These are phyloP conservation scores for Microctonus aethiopoides DNA, from an alignment of 2,888 invertebrate species.

Conservation along the genomic window DNA sequence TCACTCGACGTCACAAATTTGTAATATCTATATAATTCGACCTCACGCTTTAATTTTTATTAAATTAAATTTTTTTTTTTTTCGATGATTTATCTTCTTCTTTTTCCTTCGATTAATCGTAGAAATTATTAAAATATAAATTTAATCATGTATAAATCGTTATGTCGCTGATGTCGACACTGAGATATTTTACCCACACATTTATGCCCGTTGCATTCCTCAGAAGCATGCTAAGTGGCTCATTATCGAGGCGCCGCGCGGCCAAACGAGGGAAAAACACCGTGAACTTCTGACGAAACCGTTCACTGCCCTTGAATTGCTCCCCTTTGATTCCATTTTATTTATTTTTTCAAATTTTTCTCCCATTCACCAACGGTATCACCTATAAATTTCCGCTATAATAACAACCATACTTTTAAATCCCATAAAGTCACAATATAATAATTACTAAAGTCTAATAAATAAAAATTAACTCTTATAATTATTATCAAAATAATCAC, in stretches of 20 bases:
- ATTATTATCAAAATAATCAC: too few species aligned
- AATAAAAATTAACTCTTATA: background rate
- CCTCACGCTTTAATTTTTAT: conserved; percentile 6
- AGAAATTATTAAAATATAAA: conserved; percentile 4
- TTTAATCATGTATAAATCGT: conserved; percentile 6
- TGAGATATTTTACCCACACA: conserved; percentile 22
- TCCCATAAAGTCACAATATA: background rate
- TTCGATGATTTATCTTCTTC: conserved; percentile 21
- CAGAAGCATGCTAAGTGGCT: conserved; percentile 48
- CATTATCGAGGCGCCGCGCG: conserved; percentile 40
- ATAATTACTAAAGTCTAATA: background rate
- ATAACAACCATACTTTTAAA: background rate
- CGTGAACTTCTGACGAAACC: conserved; percentile 21
- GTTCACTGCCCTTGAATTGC: conserved; percentile 39
- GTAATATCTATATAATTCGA: conserved; percentile 15
- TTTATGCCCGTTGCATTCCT: conserved; percentile 35
- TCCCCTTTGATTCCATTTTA: conserved; percentile 1
- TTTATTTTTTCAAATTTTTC: conserved; percentile 22
- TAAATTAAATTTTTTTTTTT: conserved; percentile 15
- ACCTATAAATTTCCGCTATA: background rate
- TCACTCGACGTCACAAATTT: background rate
- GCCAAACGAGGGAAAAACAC: conserved; percentile 36
- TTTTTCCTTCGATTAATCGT: conserved; percentile 11
- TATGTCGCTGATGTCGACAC: conserved; percentile 31
- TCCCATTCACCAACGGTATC: background rate